Evolutionary conservation across 2,888 invertebrate species (phyloP), one percentile per base, ranked within the genome.

Genomic region (Trichogramma evanescens): DNA sequence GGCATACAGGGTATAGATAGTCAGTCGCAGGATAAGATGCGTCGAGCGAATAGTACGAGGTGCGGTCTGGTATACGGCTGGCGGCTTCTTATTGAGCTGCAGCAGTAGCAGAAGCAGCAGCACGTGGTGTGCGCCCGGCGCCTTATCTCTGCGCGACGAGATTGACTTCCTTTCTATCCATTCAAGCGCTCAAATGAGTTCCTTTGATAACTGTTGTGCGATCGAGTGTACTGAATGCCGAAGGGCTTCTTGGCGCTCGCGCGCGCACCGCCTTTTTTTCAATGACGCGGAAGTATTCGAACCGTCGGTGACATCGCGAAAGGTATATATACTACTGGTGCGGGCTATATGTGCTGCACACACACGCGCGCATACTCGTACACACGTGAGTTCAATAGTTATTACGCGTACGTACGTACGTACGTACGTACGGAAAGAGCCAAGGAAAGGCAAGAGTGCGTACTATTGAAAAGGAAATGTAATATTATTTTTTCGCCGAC

Each of bases 121-220:
- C 69, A 71, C 70, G 69, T 26, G 26, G 26, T 26, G 26, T 26
- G 70, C 68, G 67, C 66, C 62, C 66, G 62, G 66, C 68, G 72
- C 72, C 75, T 75, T 76, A 77, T 77, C 76, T 77, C 74, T 74
- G 75, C 72, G 71, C 70, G 69, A 71, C 72, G 74, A 77, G 76
- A 77, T 77, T 76, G 76, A 76, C 76, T 75, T 75, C 75, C 75
- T 75, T 75, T 75, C 75, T 74, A 74, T 69, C 75, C 72, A 75
- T 74, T 74, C 75, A 75, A 67, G 71, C 73, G 75, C 74, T 75
- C 76, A 74, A 76, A 76, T 76, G 72, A 77, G 76, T 77, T 77
- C 76, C 75, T 77, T 77, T 77, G 76, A 76, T 77, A 76, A 76
- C 76, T 77, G 76, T 76, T 76, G 76, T 76, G 75, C 73, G 62